phyloP scores from a whole-genome alignment of 2,797 vertebrate genomes.

The Picus viridis region DNA sequence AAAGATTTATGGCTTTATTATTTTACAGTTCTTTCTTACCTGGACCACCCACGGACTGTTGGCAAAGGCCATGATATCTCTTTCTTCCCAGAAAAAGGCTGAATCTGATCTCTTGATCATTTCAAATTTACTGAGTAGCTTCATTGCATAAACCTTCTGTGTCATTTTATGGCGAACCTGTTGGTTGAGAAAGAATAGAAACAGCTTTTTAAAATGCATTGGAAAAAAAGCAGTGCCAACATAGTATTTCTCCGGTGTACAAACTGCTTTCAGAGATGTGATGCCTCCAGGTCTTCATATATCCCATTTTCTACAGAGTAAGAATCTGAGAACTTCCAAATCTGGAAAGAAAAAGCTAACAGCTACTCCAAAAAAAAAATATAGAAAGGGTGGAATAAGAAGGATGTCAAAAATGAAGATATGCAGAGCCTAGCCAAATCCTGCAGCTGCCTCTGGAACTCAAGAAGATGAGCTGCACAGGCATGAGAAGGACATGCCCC shows the following conservation, averaged over 20 bases:
- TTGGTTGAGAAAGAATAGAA: slow-evolving; percentile 42
- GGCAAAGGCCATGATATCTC: slow-evolving; percentile 98
- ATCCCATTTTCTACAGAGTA: neutral
- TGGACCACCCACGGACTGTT: slow-evolving; percentile 99
- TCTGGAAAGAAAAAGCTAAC: neutral
- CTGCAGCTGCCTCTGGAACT: neutral
- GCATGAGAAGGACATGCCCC: neutral
- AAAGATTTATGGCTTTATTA: neutral
- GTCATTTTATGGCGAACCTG: slow-evolving; percentile 96
- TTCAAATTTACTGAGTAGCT: slow-evolving; percentile 98
- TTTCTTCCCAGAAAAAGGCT: slow-evolving; percentile 99
- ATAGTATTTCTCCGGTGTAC: neutral
- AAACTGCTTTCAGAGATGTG: neutral
- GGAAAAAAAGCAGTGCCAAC: neutral
- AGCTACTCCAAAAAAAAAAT: neutral
- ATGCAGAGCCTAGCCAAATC: neutral
- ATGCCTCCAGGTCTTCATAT: neutral
- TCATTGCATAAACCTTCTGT: slow-evolving; percentile 98
- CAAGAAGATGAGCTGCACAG: neutral
- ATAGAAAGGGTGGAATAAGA: neutral
- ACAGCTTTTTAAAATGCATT: neutral
- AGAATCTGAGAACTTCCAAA: neutral
- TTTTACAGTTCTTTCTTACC: slow-evolving; percentile 76
- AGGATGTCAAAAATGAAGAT: neutral
- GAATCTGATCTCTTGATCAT: slow-evolving; percentile 99